These are phyloP conservation scores for Sinosuthora webbiana DNA, from an alignment of 2,113 vertebrate species.

Conservation along the genomic window DNA sequence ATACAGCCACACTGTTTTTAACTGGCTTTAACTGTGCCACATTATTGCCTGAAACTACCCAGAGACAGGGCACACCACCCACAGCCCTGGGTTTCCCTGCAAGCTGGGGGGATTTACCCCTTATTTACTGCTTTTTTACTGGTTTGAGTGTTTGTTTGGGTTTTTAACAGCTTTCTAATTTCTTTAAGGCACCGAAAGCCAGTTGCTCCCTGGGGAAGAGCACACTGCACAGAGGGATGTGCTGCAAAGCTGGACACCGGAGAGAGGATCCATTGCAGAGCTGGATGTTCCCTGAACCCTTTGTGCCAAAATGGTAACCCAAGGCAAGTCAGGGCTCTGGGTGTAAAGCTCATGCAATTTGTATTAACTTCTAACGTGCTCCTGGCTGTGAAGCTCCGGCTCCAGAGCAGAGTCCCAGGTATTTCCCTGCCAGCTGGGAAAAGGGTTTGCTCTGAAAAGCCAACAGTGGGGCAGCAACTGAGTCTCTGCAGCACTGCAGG, in stretches of 20 bases:
- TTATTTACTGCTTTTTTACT: neutral
- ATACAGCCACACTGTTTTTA: neutral
- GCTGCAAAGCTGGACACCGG: neutral
- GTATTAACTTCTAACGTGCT: neutral
- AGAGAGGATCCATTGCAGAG: constrained; percentile 55
- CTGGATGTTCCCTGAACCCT: constrained; percentile 17
- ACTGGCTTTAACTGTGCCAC: neutral
- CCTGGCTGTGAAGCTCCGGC: neutral
- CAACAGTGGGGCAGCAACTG: neutral
- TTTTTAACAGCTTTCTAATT: neutral
- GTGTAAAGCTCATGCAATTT: constrained; percentile 58
- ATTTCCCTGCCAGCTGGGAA: neutral
- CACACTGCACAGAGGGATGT: neutral
- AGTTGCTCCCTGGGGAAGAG: neutral
- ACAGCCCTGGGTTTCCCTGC: neutral
- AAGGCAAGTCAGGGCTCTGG: constrained; percentile 35
- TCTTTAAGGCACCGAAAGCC: neutral
- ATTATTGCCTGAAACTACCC: neutral
- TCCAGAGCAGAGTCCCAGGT: neutral
- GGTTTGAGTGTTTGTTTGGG: neutral
- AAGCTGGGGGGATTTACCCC: too few relatives aligned
- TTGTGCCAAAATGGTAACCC: constrained; percentile 58
- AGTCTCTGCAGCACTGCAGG: neutral
- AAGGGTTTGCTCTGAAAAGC: neutral
- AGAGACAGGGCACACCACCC: neutral